These are phyloP conservation scores for Poecilus cupreus DNA, from an alignment of 2,888 invertebrate species.

Conservation along the genomic window DNA sequence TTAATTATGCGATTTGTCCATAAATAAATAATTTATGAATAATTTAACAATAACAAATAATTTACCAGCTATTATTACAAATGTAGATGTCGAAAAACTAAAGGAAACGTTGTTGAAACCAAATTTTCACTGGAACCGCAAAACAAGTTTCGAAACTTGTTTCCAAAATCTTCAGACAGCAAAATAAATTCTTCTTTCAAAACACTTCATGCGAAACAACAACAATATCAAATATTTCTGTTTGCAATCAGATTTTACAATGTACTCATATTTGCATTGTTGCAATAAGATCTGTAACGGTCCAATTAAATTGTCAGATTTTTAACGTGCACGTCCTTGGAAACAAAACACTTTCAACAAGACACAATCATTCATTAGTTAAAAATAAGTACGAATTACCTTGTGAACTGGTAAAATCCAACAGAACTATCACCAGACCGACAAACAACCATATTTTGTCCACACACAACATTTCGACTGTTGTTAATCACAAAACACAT, in stretches of 20 bases:
- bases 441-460: neutral
- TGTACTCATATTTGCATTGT: neutral
- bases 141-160: neutral
- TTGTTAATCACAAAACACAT: neutral
- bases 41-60: neutral
- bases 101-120: neutral
- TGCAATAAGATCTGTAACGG: neutral
- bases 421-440: neutral
- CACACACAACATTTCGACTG: neutral
- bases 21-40: too few species aligned
- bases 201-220: neutral
- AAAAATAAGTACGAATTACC: neutral
- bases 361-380: neutral
- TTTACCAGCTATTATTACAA: neutral
- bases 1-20: too few species aligned
- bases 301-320: neutral
- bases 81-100: neutral
- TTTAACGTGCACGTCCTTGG: neutral
- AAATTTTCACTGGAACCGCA: neutral
- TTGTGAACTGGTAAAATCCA: slow-evolving; percentile 25
- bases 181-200: neutral
- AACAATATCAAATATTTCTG: neutral
- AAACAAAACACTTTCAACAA: neutral
- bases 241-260: neutral
- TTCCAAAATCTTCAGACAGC: neutral